phyloP scores from a whole-genome alignment of 2,888 invertebrate genomes.

The Dendrolimus houi region DNA sequence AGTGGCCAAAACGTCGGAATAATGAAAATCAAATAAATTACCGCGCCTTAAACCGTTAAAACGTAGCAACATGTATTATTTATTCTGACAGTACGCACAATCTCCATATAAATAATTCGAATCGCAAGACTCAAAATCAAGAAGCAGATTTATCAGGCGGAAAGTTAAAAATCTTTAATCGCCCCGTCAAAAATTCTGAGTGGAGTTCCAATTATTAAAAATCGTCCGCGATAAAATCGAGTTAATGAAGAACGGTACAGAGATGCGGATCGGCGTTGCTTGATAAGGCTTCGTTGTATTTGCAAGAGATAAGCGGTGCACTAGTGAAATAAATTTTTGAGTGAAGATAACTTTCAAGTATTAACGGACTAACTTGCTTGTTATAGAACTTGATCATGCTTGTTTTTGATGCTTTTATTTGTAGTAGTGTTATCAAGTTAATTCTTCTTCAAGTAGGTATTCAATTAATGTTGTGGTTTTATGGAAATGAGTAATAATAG shows the following conservation, averaged over 20 bases:
- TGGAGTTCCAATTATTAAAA: conserved; percentile 64
- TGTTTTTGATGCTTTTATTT: not conserved
- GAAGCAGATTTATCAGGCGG: conserved; percentile 40
- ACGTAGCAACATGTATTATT: no score
- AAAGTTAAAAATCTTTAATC: conserved; percentile 56
- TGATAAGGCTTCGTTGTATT: not conserved
- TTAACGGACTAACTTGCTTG: no score
- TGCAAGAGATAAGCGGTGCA: not conserved
- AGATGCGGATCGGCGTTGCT: conserved; percentile 48
- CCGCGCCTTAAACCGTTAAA: no score
- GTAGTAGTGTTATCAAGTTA: no score
- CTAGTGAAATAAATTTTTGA: no score
- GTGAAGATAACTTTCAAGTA: no score
- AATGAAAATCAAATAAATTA: no score
- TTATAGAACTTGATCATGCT: no score
- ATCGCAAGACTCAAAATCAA: conserved; percentile 37
- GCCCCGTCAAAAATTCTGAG: conserved; percentile 51
- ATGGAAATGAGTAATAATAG: no score
- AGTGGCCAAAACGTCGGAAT: no score
- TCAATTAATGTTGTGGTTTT: no score
- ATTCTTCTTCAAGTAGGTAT: no score
- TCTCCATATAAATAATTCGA: conserved; percentile 12
- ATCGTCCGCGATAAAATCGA: conserved; percentile 67
- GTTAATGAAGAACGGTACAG: conserved; percentile 69
- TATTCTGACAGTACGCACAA: not conserved